Base-by-base conservation (phyloP, 1,140 invertebrate genomes). In the Drosophila mayri region DNA sequence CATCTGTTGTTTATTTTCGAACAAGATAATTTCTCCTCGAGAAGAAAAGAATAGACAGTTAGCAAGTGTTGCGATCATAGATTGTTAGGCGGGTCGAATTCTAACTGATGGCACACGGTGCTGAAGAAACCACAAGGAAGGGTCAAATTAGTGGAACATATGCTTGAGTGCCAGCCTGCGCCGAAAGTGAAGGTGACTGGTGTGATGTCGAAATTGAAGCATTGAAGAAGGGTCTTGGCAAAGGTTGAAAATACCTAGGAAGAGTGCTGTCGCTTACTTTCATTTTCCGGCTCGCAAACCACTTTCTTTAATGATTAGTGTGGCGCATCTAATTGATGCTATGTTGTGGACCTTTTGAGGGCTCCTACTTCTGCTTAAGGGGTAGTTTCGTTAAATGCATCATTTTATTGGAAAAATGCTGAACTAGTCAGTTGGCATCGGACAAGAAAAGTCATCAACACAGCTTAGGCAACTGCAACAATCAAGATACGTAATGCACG, bases 251-350 rank as follows among this genome's bases (percentile, higher is more conserved):
- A 37, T 43, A 46, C 25, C 43, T 63, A 18, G 41, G 30, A 18
- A 40, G 18, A 30, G 75, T 72, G 55, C 79, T 59, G 55, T 44
- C 37, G 55, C 67, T 84, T 81, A 90, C 85, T 88, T 90, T 88
- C 85, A 58, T 75, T 87, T 87, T 87, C 58, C 32, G 46, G 35
- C 59, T 47, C 43, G 62, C 47, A 64, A 63, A 67, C 63, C 58
- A 83, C 66, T 84, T 73, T 84, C 40, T 28, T 67, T 52, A 61
- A 54, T 80, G 63, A 62, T 59, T 71, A 25, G 76, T 76, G 64
- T 70, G 76, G 76, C 76, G 75, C 60, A 60, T 65, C 80, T 88
- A 88, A 88, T 90, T 84, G 84, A 66, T 60, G 76, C 61, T 76
- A 88, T 79, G 80, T 78, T 79, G 80, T 78, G 74, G 75, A 57